These are phyloP conservation scores for Tenrec ecaudatus DNA, from an alignment of 2,113 vertebrate genomes.

Conservation along the genomic window DNA sequence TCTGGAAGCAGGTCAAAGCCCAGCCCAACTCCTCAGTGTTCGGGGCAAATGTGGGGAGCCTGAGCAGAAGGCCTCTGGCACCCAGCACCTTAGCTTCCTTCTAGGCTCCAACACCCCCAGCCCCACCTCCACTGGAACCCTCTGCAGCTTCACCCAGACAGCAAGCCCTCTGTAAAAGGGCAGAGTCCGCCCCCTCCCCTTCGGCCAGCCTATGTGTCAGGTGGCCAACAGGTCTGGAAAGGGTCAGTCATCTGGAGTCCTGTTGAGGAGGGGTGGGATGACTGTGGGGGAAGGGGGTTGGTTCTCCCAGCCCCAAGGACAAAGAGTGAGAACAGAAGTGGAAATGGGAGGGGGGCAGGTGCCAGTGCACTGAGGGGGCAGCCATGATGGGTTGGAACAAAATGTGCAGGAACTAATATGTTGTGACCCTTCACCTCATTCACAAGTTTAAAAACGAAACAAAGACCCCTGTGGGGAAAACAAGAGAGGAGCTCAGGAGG, in stretches of 20 bases:
- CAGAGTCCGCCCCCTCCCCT: too few relatives aligned
- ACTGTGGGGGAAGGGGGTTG: not conserved
- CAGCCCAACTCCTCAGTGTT: not conserved
- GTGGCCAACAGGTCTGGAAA: not conserved
- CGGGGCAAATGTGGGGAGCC: not conserved
- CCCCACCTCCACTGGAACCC: not conserved
- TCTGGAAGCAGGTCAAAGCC: too few relatives aligned
- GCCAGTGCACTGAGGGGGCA: too few relatives aligned
- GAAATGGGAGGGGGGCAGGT: too few relatives aligned
- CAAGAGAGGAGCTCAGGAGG: not conserved
- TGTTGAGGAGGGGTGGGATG: not conserved
- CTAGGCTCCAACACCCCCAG: too few relatives aligned
- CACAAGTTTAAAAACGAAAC: not conserved
- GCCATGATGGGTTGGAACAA: too few relatives aligned
- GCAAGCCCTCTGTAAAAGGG: not conserved
- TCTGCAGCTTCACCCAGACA: not conserved
- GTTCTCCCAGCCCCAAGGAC: too few relatives aligned
- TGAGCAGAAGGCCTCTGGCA: not conserved
- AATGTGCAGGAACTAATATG: not conserved
- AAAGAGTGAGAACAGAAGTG: not conserved
- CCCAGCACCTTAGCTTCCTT: not conserved
- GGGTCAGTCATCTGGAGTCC: not conserved
- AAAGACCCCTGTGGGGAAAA: not conserved
- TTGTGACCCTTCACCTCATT: not conserved
- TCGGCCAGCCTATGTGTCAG: too few relatives aligned